Conservation (phyloP, 2,888 invertebrate genomes). For the Calameuta filiformis region DNA sequence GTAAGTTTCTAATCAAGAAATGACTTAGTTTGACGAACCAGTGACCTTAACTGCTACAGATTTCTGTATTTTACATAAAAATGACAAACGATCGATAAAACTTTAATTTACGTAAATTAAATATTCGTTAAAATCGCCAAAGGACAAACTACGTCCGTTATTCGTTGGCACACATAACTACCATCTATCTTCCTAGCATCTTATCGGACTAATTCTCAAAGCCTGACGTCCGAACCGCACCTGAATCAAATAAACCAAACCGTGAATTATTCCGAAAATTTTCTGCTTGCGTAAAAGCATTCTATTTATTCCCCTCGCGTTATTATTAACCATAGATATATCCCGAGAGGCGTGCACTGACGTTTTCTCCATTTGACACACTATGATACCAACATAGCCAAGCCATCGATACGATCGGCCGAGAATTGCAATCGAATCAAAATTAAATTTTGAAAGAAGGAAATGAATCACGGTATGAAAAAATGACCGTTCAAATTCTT, state of each 20-base stretch:
- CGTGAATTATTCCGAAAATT: neutral
- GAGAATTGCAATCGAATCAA: neutral
- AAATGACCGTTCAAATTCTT: neutral
- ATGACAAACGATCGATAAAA: neutral
- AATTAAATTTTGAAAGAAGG: neutral
- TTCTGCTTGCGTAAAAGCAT: neutral
- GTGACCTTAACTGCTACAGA: neutral
- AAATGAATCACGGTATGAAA: neutral
- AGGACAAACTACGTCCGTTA: neutral
- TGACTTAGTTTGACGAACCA: neutral
- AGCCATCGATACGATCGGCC: neutral
- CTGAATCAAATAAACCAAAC: neutral
- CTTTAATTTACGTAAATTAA: neutral
- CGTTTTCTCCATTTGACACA: neutral
- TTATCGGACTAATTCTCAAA: neutral
- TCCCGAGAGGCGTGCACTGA: neutral
- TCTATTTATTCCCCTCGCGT: neutral
- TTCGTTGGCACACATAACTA: neutral
- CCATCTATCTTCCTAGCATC: neutral
- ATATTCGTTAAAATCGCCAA: neutral
- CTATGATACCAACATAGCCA: neutral
- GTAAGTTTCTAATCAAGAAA: neutral
- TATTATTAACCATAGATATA: neutral
- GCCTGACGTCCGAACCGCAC: neutral
- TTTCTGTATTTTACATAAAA: neutral